Evolutionary conservation across 2,113 vertebrate genomes (phyloP).

Genomic region (Crotalus tigris): DNA sequence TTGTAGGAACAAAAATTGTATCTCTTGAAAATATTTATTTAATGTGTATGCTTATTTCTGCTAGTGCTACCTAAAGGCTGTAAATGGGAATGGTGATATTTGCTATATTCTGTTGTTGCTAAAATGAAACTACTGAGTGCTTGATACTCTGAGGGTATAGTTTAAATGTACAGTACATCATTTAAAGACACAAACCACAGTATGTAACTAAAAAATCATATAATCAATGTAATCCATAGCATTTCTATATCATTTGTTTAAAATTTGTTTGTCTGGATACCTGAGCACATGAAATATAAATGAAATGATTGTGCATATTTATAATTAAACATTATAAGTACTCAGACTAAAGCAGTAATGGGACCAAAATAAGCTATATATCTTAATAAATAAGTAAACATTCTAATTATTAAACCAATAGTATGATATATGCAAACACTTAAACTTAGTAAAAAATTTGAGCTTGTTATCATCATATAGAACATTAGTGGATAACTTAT

Average conservation of each 20-base stretch:
- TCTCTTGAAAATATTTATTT: neutral
- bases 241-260: neutral
- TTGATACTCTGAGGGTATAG: neutral
- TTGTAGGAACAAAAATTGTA: neutral
- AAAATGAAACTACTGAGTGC: neutral
- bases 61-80: neutral
- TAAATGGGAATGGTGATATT: neutral
- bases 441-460: neutral
- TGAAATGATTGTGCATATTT: neutral
- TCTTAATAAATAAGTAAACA: neutral
- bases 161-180: neutral
- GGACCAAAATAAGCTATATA: neutral
- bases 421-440: neutral
- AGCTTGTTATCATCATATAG: conserved; percentile 28
- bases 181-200: neutral
- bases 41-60: neutral
- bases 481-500: conserved; percentile 22
- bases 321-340: neutral
- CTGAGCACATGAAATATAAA: neutral
- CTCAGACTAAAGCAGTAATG: neutral
- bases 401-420: neutral
- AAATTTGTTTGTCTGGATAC: neutral
- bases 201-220: neutral
- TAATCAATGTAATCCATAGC: neutral
- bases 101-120: neutral